phyloP scores from a whole-genome alignment of 2,797 vertebrate genomes.

The Eulemur mongoz region DNA sequence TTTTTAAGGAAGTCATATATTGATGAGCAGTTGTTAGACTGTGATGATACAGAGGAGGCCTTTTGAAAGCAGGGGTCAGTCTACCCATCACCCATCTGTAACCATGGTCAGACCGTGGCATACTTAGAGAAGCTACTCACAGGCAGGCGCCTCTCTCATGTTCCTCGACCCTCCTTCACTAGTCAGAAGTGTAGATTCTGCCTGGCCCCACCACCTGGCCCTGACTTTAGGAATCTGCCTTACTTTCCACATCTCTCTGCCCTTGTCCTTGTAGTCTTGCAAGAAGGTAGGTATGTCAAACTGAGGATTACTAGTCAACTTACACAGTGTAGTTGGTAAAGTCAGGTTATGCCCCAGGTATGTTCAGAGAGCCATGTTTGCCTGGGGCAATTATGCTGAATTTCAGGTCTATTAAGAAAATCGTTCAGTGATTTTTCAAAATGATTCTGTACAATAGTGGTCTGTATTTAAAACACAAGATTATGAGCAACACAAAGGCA shows the following conservation, averaged over 20 bases:
- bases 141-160: neutral
- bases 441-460: neutral
- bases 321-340: neutral
- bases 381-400: neutral
- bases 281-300: neutral
- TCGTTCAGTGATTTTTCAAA: neutral
- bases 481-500: neutral
- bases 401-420: slow-evolving; percentile 21
- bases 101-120: neutral
- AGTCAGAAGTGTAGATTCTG: neutral
- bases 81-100: neutral
- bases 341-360: neutral
- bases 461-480: slow-evolving; percentile 27
- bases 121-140: neutral
- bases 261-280: neutral
- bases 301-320: neutral
- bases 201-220: neutral
- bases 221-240: neutral
- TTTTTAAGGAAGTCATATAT: neutral
- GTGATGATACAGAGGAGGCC: neutral
- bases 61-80: neutral
- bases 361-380: neutral
- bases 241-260: neutral
- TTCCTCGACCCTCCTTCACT: neutral
- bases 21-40: neutral